These are phyloP conservation scores for Camponotus fellah DNA, from an alignment of 2,888 invertebrate species.

Conservation along the genomic window DNA sequence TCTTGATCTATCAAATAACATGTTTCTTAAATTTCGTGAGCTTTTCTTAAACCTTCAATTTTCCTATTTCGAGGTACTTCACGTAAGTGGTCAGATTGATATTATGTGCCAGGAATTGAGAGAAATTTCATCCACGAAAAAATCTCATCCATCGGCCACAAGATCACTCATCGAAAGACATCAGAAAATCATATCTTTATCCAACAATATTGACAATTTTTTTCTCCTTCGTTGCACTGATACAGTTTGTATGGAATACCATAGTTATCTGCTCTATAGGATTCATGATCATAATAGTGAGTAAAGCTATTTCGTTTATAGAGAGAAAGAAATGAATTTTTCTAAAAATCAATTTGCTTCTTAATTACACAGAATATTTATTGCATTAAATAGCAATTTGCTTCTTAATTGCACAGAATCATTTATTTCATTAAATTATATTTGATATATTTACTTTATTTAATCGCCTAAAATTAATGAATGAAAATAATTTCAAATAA, in stretches of 20 bases:
- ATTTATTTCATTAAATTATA: not conserved
- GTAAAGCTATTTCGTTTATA: conserved; percentile 27
- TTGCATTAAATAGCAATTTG: not conserved
- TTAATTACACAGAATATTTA: not conserved
- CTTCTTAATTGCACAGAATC: not conserved
- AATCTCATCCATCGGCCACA: not conserved
- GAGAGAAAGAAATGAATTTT: not conserved
- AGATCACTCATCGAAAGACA: conserved; percentile 56
- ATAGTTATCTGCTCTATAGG: conserved; percentile 67
- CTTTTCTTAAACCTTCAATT: not conserved
- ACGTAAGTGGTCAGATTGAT: conserved; percentile 49
- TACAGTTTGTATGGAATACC: conserved; percentile 69
- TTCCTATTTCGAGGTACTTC: conserved; percentile 30
- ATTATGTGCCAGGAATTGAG: conserved; percentile 34
- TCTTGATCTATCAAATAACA: not conserved
- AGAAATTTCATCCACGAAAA: conserved; percentile 18
- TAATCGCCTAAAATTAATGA: not conserved
- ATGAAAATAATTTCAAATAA: conserved; percentile 8
- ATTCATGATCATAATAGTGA: conserved; percentile 69
- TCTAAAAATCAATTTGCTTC: not conserved
- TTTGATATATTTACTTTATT: not conserved
- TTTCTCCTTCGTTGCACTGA: conserved; percentile 66
- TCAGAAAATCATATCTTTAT: conserved; percentile 62
- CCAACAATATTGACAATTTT: conserved; percentile 64
- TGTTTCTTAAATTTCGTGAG: not conserved